Base-by-base conservation (phyloP, 2,888 invertebrate genomes). In the Deilephila elpenor region DNA sequence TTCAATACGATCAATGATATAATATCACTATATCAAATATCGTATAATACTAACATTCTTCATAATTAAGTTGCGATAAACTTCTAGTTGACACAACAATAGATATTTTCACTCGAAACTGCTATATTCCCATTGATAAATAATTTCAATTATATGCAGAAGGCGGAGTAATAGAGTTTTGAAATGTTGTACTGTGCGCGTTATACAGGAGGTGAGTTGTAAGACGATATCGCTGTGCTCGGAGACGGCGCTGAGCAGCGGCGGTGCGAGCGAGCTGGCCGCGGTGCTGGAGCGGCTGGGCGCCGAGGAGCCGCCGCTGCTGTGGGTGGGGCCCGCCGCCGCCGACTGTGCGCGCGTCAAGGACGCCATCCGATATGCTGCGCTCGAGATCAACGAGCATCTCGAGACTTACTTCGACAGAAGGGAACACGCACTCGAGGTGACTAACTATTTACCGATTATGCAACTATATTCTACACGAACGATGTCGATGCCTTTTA, bases 301-400 rank as follows among this genome's bases (percentile, higher is more conserved):
- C 34, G 93, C 93, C 3, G 95, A 96, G 72, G 98, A 98, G 84
- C 97, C 98, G 73, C 98, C 99, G n/a, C 96, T 98, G 82, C 96
- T 99, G 77, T 99, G 98, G 97, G 97, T 96, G 82, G 96, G 96
- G 74, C 95, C 97, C 0, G 96, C 96, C 29, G 96, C 97, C 11
- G 96, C 97, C 34, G 97, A 97, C 74, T 92, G 94, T 79, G 95
- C 96, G 19, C 95, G 96, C 73, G 95, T 98, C 11, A 96, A 97
- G 7, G 99, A 99, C 89, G 96, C 97, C 3, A 95, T 99, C 73
- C 96, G 98, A 71, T 98, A 98, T 89, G 97, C 98, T 78, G 97
- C 99, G 84, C 95, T 99, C 59, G 99, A 99, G 90, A 97, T 99
- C 79, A 98, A 98, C 83, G 99, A 99, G 85, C 99, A 99, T 89